Base-by-base conservation (phyloP, 2,797 vertebrate species). In the Cryptoprocta ferox region DNA sequence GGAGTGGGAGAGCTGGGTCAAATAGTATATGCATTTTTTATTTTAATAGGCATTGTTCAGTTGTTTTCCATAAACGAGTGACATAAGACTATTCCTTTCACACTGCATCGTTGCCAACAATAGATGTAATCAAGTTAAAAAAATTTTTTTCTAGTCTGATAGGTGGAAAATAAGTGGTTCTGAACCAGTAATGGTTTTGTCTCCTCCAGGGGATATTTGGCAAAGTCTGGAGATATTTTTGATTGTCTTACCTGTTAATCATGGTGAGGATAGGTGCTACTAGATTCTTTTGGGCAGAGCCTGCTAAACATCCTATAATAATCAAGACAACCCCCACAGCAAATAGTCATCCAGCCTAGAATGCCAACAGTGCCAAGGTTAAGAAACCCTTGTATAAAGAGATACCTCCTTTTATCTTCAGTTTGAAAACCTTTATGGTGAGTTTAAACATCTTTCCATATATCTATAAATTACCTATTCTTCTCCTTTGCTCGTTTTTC, bases 141-240 rank as follows among this genome's bases (percentile, higher is more conserved):
- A 56, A 56, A 56, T 19, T 11, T 68, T 84, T 92, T 48, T 35
- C 81, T 90, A 88, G 10, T 88, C 42, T 56, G 65, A 50, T n/a
- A 65, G 71, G 24, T 96, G 39, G 71, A 48, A 84, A 92, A 79
- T 82, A 16, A 63, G 32, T 63, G 13, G 18, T 63, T 84, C 70
- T 88, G 30, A 42, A 3, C 11, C 32, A 50, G 32, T 78, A 61
- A 30, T 59, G 45, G 84, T 94, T 92, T 85, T 92, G 26, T 11
- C 48, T 8, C 5, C 14, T 4, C 8, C 35, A 81, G 50, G 39
- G 28, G n/a, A 87, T 2, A 2, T 71, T 89, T 84, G 78, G 24
- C 59, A 14, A 30, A 75, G 21, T 93, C 75, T 86, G 35, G 14
- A 95, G 87, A 21, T 32, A 39, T 30, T 97, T 96, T 88, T 94